Conservation (phyloP, 2,888 invertebrate species). For the Acanthopleura granulata region DNA sequence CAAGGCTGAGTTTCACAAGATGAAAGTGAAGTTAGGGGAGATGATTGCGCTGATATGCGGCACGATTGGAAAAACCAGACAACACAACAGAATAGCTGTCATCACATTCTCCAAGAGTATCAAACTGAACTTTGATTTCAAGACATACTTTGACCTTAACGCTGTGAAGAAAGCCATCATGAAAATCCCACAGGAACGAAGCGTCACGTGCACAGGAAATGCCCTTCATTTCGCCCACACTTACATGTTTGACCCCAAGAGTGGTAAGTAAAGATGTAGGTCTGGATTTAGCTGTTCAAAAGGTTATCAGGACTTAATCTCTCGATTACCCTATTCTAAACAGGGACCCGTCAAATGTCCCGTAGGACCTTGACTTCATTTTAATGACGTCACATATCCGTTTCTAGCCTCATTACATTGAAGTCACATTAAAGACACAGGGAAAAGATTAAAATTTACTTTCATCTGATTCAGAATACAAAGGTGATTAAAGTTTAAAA, state of each 20-base stretch:
- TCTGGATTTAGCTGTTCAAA: too few relatives aligned
- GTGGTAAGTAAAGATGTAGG: conserved; percentile 12
- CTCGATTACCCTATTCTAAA: too few relatives aligned
- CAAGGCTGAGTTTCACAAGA: not conserved
- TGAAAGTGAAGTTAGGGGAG: not conserved
- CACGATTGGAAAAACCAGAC: not conserved
- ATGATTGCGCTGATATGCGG: not conserved
- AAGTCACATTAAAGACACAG: too few relatives aligned
- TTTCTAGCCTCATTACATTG: too few relatives aligned
- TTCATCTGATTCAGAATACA: too few relatives aligned
- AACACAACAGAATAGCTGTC: conserved; percentile 10
- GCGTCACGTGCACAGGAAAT: not conserved
- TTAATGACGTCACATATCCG: too few relatives aligned
- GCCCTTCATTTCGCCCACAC: not conserved
- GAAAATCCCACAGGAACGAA: conserved; percentile 2
- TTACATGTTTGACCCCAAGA: conserved; percentile 3
- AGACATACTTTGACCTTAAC: conserved; percentile 6
- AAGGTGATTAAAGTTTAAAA: too few relatives aligned
- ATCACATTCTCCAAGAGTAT: not conserved
- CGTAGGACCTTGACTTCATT: too few relatives aligned
- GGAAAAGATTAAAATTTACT: too few relatives aligned
- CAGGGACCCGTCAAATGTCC: too few relatives aligned
- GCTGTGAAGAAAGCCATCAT: not conserved
- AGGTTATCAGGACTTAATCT: too few relatives aligned
- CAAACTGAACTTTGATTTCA: conserved; percentile 1